Conservation (phyloP, 2,113 vertebrate species). For the Chloropsis hardwickii region DNA sequence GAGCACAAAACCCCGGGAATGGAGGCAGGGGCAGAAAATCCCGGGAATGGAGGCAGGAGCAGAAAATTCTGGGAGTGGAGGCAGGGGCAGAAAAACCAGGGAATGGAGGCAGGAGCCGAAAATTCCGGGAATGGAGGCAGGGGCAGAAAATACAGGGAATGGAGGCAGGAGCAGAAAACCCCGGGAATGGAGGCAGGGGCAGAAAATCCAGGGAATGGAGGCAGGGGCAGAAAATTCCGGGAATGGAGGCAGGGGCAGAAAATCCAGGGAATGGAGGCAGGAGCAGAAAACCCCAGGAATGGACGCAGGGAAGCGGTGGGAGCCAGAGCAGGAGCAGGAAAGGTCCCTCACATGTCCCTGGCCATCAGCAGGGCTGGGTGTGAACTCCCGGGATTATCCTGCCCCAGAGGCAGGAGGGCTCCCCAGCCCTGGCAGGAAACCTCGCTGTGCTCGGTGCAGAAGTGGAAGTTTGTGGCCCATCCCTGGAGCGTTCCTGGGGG, state of each 20-base stretch:
- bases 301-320: background rate
- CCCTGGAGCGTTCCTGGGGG: background rate
- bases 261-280: too few relatives aligned
- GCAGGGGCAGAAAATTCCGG: background rate
- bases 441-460: background rate
- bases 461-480: conserved; percentile 3
- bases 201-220: too few relatives aligned
- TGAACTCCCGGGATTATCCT: conserved; percentile 5
- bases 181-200: background rate
- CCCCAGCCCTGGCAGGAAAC: conserved; percentile 18
- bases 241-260: too few relatives aligned
- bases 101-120: too few relatives aligned
- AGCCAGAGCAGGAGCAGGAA: conserved; percentile 49
- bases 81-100: too few relatives aligned
- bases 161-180: background rate
- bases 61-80: too few relatives aligned
- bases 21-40: background rate
- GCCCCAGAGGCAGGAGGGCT: background rate
- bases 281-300: too few relatives aligned
- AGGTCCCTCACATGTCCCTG: conserved; percentile 35
- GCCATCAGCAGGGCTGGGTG: background rate
- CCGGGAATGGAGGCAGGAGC: too few relatives aligned
- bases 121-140: too few relatives aligned
- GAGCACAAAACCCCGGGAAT: background rate
- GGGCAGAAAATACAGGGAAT: too few relatives aligned